phyloP scores from a whole-genome alignment of 2,797 vertebrate species.

The Chaetophractus vellerosus region DNA sequence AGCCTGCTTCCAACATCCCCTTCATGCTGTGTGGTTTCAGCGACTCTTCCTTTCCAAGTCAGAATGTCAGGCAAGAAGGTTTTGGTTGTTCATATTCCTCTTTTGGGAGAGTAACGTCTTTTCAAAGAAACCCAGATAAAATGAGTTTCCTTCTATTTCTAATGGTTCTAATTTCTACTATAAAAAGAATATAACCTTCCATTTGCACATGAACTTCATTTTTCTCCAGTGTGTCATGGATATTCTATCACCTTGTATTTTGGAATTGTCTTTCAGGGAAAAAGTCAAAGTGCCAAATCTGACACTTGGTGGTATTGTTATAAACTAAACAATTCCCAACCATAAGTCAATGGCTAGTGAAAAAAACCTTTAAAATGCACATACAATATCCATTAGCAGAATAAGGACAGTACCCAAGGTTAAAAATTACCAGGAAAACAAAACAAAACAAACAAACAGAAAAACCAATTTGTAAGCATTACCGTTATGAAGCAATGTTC shows the following conservation, averaged over 20 bases:
- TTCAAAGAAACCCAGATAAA: conserved; percentile 66
- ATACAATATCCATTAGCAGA: conserved; percentile 67
- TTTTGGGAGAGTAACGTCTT: conserved; percentile 32
- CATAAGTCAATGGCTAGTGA: conserved; percentile 3
- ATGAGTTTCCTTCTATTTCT: conserved; percentile 68
- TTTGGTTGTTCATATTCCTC: background rate
- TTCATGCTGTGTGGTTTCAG: background rate
- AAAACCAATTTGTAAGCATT: conserved; percentile 61
- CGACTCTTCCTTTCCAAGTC: conserved; percentile 60
- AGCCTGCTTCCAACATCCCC: conserved; percentile 13
- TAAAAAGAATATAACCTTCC: conserved; percentile 8
- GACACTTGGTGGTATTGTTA: conserved; percentile 35
- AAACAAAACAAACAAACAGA: background rate
- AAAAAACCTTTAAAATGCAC: conserved; percentile 70
- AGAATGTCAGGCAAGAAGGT: background rate
- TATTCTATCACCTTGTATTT: conserved; percentile 42
- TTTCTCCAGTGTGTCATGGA: background rate
- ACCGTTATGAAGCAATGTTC: conserved; percentile 68
- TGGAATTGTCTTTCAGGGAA: background rate
- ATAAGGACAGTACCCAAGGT: conserved; percentile 32
- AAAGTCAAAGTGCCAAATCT: background rate
- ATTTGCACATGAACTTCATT: background rate
- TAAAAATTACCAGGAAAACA: conserved; percentile 36
- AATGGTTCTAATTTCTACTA: background rate
- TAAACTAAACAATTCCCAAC: conserved; percentile 60